These are phyloP conservation scores for Brachionus rotundiformis DNA, from an alignment of 1,140 invertebrate species.

Conservation along the genomic window DNA sequence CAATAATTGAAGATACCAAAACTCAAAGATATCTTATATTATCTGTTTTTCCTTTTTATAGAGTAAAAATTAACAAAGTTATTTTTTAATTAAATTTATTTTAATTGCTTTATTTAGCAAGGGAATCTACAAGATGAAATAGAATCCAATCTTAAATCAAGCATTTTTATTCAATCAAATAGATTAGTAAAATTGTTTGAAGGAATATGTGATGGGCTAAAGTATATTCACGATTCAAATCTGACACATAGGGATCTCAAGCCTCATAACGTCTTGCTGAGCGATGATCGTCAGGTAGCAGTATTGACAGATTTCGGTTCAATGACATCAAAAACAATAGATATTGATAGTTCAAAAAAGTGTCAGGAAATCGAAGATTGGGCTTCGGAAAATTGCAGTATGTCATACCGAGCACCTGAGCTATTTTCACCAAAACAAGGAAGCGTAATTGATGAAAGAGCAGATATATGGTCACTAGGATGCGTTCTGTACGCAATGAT, in stretches of 20 bases:
- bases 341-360: background rate
- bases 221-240: slow-evolving; percentile 31
- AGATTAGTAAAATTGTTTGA: slow-evolving; percentile 14
- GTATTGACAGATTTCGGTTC: slow-evolving; percentile 49
- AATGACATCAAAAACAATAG: background rate
- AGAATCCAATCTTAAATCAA: background rate
- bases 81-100: background rate
- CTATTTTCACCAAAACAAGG: slow-evolving; percentile 21
- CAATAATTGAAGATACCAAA: slow-evolving; percentile 6
- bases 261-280: slow-evolving; percentile 25
- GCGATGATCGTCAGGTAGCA: background rate
- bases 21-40: background rate
- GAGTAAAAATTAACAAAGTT: background rate
- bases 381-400: slow-evolving; percentile 46
- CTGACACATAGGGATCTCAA: slow-evolving; percentile 47
- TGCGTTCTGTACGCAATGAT: slow-evolving; percentile 75
- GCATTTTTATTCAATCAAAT: background rate
- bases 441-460: slow-evolving; percentile 60
- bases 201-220: slow-evolving; percentile 2
- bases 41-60: slow-evolving; percentile 40
- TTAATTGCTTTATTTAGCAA: background rate
- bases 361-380: slow-evolving; percentile 42
- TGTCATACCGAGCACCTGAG: slow-evolving; percentile 45
- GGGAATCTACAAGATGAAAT: slow-evolving; percentile 34
- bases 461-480: slow-evolving; percentile 79